Evolutionary conservation across 2,888 invertebrate species (phyloP).

Genomic region (Nomada fucata): DNA sequence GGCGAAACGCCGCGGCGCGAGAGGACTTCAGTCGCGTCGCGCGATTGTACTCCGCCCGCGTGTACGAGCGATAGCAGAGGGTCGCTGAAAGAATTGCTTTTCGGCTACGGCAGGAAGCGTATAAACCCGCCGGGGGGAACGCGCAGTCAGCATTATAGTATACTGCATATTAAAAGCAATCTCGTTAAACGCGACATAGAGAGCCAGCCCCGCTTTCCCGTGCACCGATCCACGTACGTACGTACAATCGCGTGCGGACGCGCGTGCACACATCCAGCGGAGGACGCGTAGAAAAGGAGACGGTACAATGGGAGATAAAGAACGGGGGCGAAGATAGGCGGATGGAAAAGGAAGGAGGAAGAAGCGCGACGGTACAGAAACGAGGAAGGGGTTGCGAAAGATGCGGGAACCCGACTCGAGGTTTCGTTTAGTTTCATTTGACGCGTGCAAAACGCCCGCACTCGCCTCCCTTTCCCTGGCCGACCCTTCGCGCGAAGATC

Average conservation of each 20-base stretch:
- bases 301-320: neutral
- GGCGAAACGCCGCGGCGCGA: neutral
- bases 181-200: slow-evolving; percentile 63
- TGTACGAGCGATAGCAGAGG: slow-evolving; percentile 55
- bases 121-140: slow-evolving; percentile 44
- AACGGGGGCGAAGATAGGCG: neutral
- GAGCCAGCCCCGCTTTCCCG: slow-evolving; percentile 13
- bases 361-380: neutral
- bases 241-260: slow-evolving; percentile 4
- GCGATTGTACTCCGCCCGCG: slow-evolving; percentile 30
- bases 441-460: slow-evolving; percentile 35
- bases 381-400: neutral
- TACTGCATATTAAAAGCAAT: slow-evolving; percentile 69
- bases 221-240: neutral
- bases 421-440: slow-evolving; percentile 59
- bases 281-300: slow-evolving; percentile 1
- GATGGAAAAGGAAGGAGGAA: neutral
- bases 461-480: neutral
- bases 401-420: neutral
- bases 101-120: slow-evolving; percentile 40
- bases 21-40: slow-evolving; percentile 29
- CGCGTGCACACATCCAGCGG: slow-evolving; percentile 9
- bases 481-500: slow-evolving; percentile 25
- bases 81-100: slow-evolving; percentile 65
- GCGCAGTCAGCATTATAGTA: slow-evolving; percentile 58